Base-by-base conservation (phyloP, 2,797 vertebrate genomes). In the Sebastes minor region DNA sequence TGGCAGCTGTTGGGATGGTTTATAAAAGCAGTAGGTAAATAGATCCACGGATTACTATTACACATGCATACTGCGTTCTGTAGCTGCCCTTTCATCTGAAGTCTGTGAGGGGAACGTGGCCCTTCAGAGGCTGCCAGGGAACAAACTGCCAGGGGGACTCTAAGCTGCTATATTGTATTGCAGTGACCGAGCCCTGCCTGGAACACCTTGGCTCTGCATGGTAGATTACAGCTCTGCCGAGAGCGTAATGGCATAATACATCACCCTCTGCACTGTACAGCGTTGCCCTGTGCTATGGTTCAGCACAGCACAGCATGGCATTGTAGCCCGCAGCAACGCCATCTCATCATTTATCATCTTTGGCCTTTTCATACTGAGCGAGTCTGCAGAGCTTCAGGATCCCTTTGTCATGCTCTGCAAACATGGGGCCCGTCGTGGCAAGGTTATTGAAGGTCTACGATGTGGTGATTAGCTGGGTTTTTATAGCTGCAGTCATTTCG, bases 211-310 rank as follows among this genome's bases (percentile, higher is more conserved):
- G 20, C 76, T 74, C 78, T 89, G 81, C 81, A 74, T 80, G 65
- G 77, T 72, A 83, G 81, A 88, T 84, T 83, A 84, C 71, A 76
- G 52, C 65, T 76, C 57, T 82, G 73, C 78, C 13, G 22, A 63
- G 53, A 85, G 70, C 68, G 27, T 84, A 86, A 85, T 86, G 76
- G 71, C 42, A 27, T 76, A 79, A 91, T 89, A 74, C 82, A 86
- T 87, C 83, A 81, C 71, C 13, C 38, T 42, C 38, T 42, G 68
- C 75, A 70, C 71, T 85, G 71, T 79, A 67, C 81, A 32, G 35
- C 68, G 46, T 78, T 10, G 2, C 23, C 53, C 69, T 74, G 25
- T 66, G 52, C 76, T 84, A 66, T 76, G 56, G 57, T 75, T 81
- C 80, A 86, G 75, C 52, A 11, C 80, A 86, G 75, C 52, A 11